Conservation (phyloP, 2,113 vertebrate genomes). For the Daphoenositta chrysoptera region DNA sequence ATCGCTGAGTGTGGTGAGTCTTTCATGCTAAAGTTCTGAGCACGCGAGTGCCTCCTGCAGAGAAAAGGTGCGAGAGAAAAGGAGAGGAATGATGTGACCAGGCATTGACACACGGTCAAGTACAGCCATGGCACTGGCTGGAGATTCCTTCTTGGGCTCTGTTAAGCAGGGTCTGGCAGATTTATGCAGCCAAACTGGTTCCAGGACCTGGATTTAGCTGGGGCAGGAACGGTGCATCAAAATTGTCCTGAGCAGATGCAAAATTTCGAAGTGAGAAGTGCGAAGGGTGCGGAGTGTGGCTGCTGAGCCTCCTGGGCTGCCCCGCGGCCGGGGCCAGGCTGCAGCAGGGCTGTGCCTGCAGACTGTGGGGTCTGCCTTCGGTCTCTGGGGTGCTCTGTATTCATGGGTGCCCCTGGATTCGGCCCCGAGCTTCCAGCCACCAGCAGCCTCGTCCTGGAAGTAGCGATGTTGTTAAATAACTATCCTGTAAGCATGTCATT, state of each 20-base stretch:
- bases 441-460: neutral
- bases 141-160: neutral
- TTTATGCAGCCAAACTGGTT: neutral
- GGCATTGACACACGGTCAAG: no score
- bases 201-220: neutral
- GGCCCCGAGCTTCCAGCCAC: neutral
- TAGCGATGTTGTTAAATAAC: neutral
- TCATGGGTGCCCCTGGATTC: neutral
- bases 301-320: no score
- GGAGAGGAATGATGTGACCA: neutral
- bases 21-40: neutral
- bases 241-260: neutral
- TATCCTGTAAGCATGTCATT: neutral
- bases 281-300: neutral
- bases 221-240: neutral
- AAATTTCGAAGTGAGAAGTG: neutral
- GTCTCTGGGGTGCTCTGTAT: neutral
- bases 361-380: neutral
- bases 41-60: neutral
- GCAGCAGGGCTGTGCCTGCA: neutral
- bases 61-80: neutral
- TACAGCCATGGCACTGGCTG: accelerated
- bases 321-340: accelerated
- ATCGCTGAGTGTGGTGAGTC: accelerated
- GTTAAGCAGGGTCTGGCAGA: neutral